These are phyloP conservation scores for Natator depressus DNA, from an alignment of 2,113 vertebrate genomes.

Conservation along the genomic window DNA sequence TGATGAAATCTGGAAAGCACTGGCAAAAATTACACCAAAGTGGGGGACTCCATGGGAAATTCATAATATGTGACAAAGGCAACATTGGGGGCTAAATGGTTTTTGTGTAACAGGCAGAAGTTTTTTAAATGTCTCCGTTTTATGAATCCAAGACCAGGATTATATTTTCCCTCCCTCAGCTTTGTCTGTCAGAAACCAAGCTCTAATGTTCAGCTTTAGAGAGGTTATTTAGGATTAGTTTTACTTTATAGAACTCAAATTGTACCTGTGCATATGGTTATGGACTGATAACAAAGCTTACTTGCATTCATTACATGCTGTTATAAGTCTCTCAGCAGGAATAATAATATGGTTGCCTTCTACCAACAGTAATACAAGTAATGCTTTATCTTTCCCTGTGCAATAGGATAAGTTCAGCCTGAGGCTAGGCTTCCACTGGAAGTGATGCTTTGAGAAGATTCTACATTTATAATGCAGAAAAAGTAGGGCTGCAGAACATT, in stretches of 20 bases:
- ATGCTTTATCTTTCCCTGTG: not conserved
- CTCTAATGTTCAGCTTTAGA: not conserved
- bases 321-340: constrained; percentile 26
- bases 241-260: not conserved
- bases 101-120: not conserved
- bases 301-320: constrained; percentile 12
- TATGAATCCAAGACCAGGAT: not conserved
- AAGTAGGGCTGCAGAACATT: not conserved
- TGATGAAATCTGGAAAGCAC: not conserved
- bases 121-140: not conserved
- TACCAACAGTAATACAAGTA: constrained; percentile 8
- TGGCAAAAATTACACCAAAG: not conserved
- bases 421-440: not conserved
- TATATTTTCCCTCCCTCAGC: accelerated
- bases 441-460: not conserved
- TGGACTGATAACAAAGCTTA: constrained; percentile 11
- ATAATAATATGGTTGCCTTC: constrained; percentile 4
- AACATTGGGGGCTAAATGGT: not conserved
- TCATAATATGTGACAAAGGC: not conserved
- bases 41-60: not conserved
- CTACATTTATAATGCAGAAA: not conserved
- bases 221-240: not conserved
- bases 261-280: not conserved
- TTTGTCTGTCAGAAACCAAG: not conserved
- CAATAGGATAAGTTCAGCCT: not conserved